Evolutionary conservation across 2,888 invertebrate genomes (phyloP).

Genomic region (Eupithecia subumbrata): DNA sequence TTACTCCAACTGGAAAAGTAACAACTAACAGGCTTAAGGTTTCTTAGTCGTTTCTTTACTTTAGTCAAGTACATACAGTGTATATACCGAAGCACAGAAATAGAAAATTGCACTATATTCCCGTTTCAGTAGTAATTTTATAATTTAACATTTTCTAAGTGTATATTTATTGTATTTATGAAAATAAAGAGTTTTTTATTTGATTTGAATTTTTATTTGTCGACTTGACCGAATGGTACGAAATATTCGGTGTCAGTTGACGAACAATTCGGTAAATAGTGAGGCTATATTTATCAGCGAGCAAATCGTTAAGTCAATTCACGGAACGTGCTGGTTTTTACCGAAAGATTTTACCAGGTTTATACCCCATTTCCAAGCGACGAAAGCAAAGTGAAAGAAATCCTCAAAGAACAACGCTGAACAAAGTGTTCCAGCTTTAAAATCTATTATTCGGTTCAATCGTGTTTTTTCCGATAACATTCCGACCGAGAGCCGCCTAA

Average conservation of each 20-base stretch:
- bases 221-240: not conserved
- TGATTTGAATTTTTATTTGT: no score
- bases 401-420: slow-evolving; percentile 28
- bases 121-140: no score
- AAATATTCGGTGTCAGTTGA: not conserved
- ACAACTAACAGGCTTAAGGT: no score
- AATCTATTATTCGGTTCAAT: slow-evolving; percentile 44
- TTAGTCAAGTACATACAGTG: no score
- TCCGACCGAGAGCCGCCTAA: slow-evolving; percentile 40
- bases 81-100: no score
- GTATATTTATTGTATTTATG: no score
- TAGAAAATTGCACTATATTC: no score
- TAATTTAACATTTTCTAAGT: no score
- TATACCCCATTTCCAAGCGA: slow-evolving; percentile 12
- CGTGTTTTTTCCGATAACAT: slow-evolving; percentile 43
- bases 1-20: no score
- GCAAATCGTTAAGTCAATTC: not conserved
- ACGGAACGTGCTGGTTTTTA: slow-evolving; percentile 1
- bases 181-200: no score
- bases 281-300: not conserved
- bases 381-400: slow-evolving; percentile 19
- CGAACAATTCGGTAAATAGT: not conserved
- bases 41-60: no score
- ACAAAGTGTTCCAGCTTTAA: slow-evolving; percentile 39
- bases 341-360: not conserved